Evolutionary conservation across 2,888 invertebrate species (phyloP), one percentile per base, ranked within the genome.

Genomic region (Coenonympha arcania): DNA sequence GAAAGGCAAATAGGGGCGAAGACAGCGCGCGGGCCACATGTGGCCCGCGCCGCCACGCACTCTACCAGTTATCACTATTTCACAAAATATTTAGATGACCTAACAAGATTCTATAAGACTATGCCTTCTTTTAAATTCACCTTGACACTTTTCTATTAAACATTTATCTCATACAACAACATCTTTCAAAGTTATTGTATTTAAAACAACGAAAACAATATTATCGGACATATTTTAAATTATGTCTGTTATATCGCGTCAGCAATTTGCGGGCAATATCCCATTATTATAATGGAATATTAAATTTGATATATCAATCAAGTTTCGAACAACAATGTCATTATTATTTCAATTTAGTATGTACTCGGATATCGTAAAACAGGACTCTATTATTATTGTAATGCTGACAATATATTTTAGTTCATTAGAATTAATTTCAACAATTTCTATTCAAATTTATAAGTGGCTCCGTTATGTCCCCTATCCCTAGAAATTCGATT

Each of bases 251-350:
- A n/a, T 9, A 16, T 11, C 11, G n/a, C 18, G 1, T 31, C 15
- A 13, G 18, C 33, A 13, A 33, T 33, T 33, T 22, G 6, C n/a
- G n/a, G n/a, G n/a, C n/a, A n/a, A n/a, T n/a, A n/a, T n/a, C n/a
- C n/a, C 44, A 4, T 11, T 9, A 24, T 34, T n/a, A 20, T 30
- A 31, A 30, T 41, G 19, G 19, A 19, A 42, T 42, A 33, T 33
- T 33, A 16, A 30, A 5, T 43, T 44, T 34, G 34, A 44, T 16
- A 34, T 16, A 44, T 44, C 44, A 44, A 44, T 34, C 33, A 22
- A n/a, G 44, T 11, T 24, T 44, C 16, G 11, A 34, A 24, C 34
- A 44, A 44, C 24, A 34, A 34, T 3, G 44, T 6, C 24, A 34
- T 39, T 39, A 44, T 40, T 24, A 44, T 41, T 41, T 18, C 16